Conservation (phyloP, 2,113 vertebrate species). For the Pica pica region DNA sequence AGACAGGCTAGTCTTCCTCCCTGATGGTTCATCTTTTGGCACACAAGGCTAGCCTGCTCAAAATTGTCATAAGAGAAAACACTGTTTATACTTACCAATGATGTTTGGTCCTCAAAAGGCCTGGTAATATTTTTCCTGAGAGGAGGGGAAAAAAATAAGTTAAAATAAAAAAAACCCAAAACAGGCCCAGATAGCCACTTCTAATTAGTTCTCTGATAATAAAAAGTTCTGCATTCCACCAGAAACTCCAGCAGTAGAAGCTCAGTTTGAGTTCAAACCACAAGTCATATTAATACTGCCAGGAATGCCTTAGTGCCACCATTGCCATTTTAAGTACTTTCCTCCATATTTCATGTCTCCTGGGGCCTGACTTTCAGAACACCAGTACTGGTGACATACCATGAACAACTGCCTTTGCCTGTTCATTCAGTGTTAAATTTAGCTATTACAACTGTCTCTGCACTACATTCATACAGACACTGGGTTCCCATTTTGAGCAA, state of each 20-base stretch:
- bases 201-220: neutral
- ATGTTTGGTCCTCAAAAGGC: conserved; percentile 95
- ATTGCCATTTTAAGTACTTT: neutral
- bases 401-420: neutral
- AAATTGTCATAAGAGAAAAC: neutral
- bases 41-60: neutral
- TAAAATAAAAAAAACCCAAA: neutral
- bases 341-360: neutral
- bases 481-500: neutral
- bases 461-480: neutral
- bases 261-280: neutral
- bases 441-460: neutral
- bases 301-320: neutral
- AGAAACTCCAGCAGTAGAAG: neutral
- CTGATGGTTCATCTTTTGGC: neutral
- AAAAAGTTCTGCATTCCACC: neutral
- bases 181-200: neutral
- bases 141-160: neutral
- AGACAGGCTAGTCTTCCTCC: neutral
- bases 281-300: neutral
- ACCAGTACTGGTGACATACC: neutral
- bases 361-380: neutral
- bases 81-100: conserved; percentile 77
- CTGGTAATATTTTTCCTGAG: conserved; percentile 93
- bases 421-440: neutral